Evolutionary conservation across 2,113 vertebrate genomes (phyloP).

Genomic region (Scatophagus argus): DNA sequence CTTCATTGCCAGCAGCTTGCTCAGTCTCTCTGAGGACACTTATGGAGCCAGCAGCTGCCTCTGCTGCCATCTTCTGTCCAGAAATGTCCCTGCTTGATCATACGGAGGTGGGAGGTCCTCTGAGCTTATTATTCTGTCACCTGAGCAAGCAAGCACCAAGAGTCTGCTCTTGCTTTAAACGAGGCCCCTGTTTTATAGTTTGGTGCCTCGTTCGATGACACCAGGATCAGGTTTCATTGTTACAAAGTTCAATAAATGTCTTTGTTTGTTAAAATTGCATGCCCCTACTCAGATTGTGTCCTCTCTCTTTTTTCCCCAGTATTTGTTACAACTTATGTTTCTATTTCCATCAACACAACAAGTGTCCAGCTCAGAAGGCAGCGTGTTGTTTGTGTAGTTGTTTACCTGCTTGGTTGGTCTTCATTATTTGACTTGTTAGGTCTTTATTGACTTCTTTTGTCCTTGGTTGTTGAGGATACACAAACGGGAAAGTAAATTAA

Average conservation of each 20-base stretch:
- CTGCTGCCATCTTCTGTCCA: slow-evolving; percentile 73
- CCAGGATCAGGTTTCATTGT: too few relatives aligned
- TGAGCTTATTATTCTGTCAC: background rate
- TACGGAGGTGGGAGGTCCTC: background rate
- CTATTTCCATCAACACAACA: background rate
- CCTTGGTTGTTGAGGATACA: background rate
- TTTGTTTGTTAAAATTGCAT: too few relatives aligned
- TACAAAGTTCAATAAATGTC: too few relatives aligned
- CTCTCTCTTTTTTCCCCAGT: background rate
- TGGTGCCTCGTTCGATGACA: background rate
- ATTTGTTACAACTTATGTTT: background rate
- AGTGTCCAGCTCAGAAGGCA: background rate
- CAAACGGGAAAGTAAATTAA: background rate
- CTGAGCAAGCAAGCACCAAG: too few relatives aligned
- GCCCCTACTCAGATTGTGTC: too few relatives aligned
- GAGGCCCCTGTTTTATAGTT: background rate
- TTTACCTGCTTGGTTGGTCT: background rate
- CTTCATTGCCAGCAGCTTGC: slow-evolving; percentile 42
- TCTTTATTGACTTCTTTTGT: background rate
- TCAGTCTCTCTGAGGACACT: background rate
- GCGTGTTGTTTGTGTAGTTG: background rate
- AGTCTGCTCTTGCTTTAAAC: background rate
- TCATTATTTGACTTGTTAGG: background rate
- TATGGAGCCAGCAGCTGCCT: slow-evolving; percentile 12
- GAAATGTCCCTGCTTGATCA: background rate